Conservation (phyloP, 2,888 invertebrate species). For the Ectemnius continuus region DNA sequence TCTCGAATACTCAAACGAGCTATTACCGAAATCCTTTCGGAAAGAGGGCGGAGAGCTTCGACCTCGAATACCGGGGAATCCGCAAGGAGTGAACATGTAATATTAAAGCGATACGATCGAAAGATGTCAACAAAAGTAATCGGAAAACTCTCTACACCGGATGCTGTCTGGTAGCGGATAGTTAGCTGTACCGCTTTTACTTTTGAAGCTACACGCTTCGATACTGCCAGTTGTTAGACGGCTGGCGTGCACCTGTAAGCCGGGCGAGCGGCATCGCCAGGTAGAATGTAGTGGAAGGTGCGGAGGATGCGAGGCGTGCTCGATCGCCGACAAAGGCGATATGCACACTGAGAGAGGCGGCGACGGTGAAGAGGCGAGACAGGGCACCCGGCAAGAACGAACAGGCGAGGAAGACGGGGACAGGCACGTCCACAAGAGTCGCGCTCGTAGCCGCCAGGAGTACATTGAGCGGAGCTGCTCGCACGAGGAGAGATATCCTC, state of each 20-base stretch:
- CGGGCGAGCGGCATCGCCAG: not conserved
- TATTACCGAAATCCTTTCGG: too few relatives aligned
- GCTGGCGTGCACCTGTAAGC: not conserved
- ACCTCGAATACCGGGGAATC: too few relatives aligned
- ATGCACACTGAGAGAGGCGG: conserved; percentile 24
- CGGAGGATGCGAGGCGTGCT: conserved; percentile 2
- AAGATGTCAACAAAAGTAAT: too few relatives aligned
- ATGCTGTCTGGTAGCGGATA: too few relatives aligned
- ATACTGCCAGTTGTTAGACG: too few relatives aligned
- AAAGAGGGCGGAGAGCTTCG: too few relatives aligned
- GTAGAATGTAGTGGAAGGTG: not conserved
- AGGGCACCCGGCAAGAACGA: conserved; percentile 33
- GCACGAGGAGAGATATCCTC: conserved; percentile 59
- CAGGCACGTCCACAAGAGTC: conserved; percentile 37
- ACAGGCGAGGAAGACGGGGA: conserved; percentile 42
- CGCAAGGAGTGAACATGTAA: too few relatives aligned
- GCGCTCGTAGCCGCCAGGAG: conserved; percentile 52
- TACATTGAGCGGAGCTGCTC: conserved; percentile 30
- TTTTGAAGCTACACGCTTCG: too few relatives aligned
- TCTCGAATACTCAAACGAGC: too few relatives aligned
- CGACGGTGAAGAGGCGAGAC: conserved; percentile 1
- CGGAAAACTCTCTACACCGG: too few relatives aligned
- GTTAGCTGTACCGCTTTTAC: too few relatives aligned
- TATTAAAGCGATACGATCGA: too few relatives aligned
- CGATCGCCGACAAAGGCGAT: conserved; percentile 18